Conservation (phyloP, 2,113 vertebrate genomes). For the Nycticebus coucang region DNA sequence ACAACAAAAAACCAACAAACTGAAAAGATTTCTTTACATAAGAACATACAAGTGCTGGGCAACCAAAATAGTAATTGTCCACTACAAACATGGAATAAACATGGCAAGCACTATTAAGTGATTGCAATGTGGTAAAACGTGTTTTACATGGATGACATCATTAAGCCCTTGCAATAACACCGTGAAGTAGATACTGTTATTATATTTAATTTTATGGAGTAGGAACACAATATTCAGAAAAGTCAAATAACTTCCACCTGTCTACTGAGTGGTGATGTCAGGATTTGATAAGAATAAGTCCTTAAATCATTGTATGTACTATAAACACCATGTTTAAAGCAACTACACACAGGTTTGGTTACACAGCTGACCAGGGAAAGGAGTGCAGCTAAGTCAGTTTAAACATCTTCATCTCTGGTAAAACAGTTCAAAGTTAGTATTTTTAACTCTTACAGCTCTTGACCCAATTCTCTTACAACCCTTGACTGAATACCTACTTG, state of each 20-base stretch:
- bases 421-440: background rate
- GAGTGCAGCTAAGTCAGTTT: background rate
- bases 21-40: background rate
- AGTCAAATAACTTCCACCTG: background rate
- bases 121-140: background rate
- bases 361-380: background rate
- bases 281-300: background rate
- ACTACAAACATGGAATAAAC: background rate
- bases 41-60: background rate
- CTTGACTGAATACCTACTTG: no score
- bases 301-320: background rate
- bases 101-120: background rate
- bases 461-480: background rate
- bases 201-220: background rate
- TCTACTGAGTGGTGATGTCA: background rate
- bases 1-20: no score
- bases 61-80: background rate
- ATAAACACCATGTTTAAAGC: background rate
- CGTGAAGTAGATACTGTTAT: background rate
- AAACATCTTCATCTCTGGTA: background rate
- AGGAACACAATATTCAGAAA: slow-evolving; percentile 2
- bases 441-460: background rate
- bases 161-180: background rate
- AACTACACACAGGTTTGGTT: background rate
- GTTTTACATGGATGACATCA: background rate